Base-by-base conservation (phyloP, 2,888 invertebrate genomes). In the Cordilura impudica region DNA sequence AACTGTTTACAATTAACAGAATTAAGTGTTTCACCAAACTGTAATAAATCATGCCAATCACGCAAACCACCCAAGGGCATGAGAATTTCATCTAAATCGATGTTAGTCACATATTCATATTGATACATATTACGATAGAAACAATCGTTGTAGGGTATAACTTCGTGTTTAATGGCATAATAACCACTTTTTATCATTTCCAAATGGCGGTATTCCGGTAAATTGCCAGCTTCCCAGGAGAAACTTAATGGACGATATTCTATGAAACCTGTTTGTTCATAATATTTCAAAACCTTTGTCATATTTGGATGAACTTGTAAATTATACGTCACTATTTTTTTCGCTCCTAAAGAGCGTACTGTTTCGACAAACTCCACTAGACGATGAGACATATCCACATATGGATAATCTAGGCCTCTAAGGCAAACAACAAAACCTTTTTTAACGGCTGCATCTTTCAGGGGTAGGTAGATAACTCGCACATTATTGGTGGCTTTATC, bases 71-170 rank as follows among this genome's bases (percentile, higher is more conserved):
- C 93, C 85, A 93, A 92, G 0, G 97, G 98, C 93, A 98, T 96
- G 83, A 98, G 96, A 56, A 97, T 94, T 90, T 98, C 98, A 90
- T 98, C 98, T 71, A 95, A 94, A 88, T 98, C 98, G 66, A 97
- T 91, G 66, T 98, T 91, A 2, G 95, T 96, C 56, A 97, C 93
- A 90, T 96, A 96, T 81, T 95, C 94, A 90, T 96, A 97, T 81
- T 93, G 92, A 89, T 97, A 95, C 92, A 97, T 93, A 89, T 97
- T 95, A 85, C 96, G 94, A 90, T 98, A 98, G 77, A 98, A 92
- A 87, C 98, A 98, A 89, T 98, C 98, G 89, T 98, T 98, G 91
- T 98, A 98, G 5, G 97, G 97, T 84, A 98, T 95, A 81, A 98
- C 91, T 89, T 98, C 98, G 91, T 97, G 97, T 70, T 16, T 45